Percentiles rank a stretch among this genome's conserved stretches.
These are phyloP conservation scores for Tetramorium parvispinum DNA, from an alignment of 1,140 invertebrate species.

Conservation along the genomic window DNA sequence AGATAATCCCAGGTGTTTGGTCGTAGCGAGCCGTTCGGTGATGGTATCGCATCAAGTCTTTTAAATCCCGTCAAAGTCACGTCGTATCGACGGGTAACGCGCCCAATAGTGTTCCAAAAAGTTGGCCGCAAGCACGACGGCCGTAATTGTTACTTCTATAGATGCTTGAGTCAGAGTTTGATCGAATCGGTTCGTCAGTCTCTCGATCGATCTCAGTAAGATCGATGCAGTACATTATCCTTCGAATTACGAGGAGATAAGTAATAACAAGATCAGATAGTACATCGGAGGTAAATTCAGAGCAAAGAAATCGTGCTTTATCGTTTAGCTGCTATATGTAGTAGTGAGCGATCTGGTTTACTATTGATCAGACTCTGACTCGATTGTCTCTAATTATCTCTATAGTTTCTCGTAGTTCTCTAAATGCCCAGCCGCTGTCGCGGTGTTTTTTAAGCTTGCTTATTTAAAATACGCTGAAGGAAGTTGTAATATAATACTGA, in stretches of 20 bases:
- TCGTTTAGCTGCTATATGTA: not conserved
- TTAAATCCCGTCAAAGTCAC: not conserved
- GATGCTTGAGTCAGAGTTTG: conserved; percentile 42
- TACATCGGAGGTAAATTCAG: not conserved
- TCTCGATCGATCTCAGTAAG: not conserved
- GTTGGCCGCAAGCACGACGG: conserved; percentile 44
- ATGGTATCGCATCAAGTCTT: conserved; percentile 23
- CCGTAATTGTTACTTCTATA: conserved; percentile 39
- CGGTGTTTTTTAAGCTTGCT: conserved; percentile 53
- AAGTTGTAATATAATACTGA: conserved; percentile 2
- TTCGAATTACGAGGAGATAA: not conserved
- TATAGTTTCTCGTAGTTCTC: conserved; percentile 47
- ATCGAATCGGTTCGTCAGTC: not conserved
- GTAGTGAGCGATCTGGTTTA: not conserved
- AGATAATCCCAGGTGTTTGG: conserved; percentile 9
- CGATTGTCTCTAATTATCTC: conserved; percentile 28
- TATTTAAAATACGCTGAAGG: conserved; percentile 19
- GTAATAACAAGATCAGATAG: conserved; percentile 3
- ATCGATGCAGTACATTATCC: not conserved
- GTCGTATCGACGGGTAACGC: conserved; percentile 33
- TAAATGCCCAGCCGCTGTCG: conserved; percentile 44
- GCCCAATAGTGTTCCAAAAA: conserved; percentile 43
- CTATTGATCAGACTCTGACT: conserved; percentile 30
- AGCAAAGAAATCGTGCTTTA: not conserved
- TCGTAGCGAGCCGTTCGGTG: not conserved